phyloP scores from a whole-genome alignment of 37 sponge, comb jelly and placozoan species.

The Haliclona indistincta region DNA sequence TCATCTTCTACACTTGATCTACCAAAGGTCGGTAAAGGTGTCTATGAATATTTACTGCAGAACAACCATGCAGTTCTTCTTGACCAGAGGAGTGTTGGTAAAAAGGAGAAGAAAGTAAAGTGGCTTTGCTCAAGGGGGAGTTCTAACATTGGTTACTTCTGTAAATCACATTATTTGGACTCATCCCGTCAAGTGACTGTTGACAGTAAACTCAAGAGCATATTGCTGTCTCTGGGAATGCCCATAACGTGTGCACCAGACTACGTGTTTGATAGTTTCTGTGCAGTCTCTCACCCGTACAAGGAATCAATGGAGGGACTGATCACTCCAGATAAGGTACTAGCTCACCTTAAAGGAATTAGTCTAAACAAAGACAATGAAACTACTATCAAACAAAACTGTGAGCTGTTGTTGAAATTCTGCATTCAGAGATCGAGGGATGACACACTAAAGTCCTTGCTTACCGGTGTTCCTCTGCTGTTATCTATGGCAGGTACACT shows the following conservation, averaged over 20 bases:
- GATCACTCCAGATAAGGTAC: conserved; percentile 11
- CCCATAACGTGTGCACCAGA: conserved; percentile 11
- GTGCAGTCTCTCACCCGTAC: not conserved
- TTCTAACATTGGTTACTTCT: conserved; percentile 18
- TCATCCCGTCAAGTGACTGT: no score
- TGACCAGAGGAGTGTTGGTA: not conserved
- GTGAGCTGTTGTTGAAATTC: conserved; percentile 1
- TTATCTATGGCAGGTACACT: conserved; percentile 34
- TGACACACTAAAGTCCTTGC: not conserved
- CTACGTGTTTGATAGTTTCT: not conserved
- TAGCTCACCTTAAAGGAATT: conserved; percentile 3
- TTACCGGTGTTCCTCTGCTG: conserved; percentile 38
- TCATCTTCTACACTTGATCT: not conserved
- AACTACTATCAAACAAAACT: not conserved
- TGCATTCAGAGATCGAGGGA: not conserved
- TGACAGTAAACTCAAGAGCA: not conserved
- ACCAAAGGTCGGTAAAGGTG: conserved; percentile 11
- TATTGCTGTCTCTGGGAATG: conserved; percentile 33
- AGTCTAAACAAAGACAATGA: not conserved
- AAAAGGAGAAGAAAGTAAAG: not conserved
- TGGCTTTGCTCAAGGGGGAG: no score
- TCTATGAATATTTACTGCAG: conserved; percentile 10
- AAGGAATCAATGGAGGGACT: not conserved
- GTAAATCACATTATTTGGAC: no score
- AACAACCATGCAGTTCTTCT: conserved; percentile 9